A percentile compares a stretch with the other conserved stretches of the same genome.
Evolutionary conservation across 35 echinoderm and acorn worm species (phyloP).

Genomic region (Apostichopus parvimensis): DNA sequence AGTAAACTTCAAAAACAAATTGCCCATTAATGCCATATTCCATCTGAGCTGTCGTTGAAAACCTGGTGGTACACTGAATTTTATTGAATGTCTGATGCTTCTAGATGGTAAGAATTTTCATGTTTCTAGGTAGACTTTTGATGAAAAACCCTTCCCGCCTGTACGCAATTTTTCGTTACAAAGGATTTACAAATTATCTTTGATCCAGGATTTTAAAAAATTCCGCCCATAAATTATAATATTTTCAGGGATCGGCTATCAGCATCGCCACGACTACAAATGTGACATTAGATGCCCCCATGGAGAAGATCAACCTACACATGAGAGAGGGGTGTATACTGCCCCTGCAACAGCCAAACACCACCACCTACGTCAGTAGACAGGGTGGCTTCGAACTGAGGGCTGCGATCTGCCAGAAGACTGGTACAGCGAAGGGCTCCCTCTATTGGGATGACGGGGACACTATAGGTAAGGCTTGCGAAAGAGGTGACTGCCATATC

Average conservation of each 20-base stretch:
- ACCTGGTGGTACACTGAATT: background rate
- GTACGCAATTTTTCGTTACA: background rate
- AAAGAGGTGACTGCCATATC: no score
- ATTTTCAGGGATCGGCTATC: conserved; percentile 57
- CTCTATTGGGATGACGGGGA: conserved; percentile 85
- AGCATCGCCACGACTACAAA: background rate
- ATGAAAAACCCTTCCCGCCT: background rate
- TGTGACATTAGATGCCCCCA: conserved; percentile 62
- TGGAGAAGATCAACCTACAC: conserved; percentile 76
- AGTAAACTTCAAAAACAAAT: conserved; percentile 14
- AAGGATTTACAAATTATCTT: background rate
- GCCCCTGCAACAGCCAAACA: conserved; percentile 62
- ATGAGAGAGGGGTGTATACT: conserved; percentile 66
- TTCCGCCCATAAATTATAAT: no score
- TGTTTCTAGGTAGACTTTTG: background rate
- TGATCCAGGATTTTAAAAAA: background rate
- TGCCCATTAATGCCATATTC: background rate
- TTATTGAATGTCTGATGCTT: background rate
- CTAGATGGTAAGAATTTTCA: background rate
- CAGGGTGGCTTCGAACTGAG: conserved; percentile 52
- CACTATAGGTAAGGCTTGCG: conserved; percentile 54
- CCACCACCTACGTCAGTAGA: conserved; percentile 61
- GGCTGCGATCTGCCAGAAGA: conserved; percentile 35
- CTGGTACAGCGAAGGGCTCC: conserved; percentile 42
- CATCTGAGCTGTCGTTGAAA: background rate